Conservation (phyloP, 1,140 invertebrate genomes). For the Monochamus saltuarius region DNA sequence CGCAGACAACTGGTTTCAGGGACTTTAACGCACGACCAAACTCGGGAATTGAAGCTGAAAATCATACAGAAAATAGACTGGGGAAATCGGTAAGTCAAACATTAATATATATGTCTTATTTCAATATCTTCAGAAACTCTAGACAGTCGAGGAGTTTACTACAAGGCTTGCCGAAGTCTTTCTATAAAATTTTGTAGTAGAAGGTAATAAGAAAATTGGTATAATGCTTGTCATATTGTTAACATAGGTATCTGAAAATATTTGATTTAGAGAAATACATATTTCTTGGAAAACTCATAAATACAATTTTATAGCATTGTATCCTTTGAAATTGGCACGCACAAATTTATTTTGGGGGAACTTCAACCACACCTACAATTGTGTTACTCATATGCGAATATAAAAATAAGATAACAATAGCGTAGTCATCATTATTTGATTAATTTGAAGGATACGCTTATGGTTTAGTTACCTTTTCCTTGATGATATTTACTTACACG, state of each 20-base stretch:
- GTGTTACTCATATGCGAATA: too few species aligned
- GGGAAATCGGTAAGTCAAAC: slow-evolving; percentile 84
- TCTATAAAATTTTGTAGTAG: not conserved
- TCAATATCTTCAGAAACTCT: not conserved
- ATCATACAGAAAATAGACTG: slow-evolving; percentile 91
- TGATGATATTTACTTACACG: too few species aligned
- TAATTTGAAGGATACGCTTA: too few species aligned
- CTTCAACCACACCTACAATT: too few species aligned
- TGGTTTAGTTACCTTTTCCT: too few species aligned
- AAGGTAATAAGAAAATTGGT: not conserved
- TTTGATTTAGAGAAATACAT: not conserved
- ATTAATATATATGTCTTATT: not conserved
- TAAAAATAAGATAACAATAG: too few species aligned
- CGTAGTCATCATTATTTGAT: too few species aligned
- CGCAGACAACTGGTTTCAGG: slow-evolving; percentile 79
- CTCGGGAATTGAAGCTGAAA: slow-evolving; percentile 77
- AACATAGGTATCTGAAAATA: not conserved
- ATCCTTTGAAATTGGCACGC: too few species aligned
- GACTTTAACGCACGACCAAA: slow-evolving; percentile 88
- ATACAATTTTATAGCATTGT: too few species aligned
- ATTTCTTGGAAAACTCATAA: too few species aligned
- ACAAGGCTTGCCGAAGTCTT: not conserved
- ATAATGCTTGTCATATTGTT: not conserved
- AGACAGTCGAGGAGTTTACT: not conserved
- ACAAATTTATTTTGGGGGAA: too few species aligned